Evolutionary conservation across 1,140 invertebrate genomes (phyloP).

Genomic region (Periplaneta americana): DNA sequence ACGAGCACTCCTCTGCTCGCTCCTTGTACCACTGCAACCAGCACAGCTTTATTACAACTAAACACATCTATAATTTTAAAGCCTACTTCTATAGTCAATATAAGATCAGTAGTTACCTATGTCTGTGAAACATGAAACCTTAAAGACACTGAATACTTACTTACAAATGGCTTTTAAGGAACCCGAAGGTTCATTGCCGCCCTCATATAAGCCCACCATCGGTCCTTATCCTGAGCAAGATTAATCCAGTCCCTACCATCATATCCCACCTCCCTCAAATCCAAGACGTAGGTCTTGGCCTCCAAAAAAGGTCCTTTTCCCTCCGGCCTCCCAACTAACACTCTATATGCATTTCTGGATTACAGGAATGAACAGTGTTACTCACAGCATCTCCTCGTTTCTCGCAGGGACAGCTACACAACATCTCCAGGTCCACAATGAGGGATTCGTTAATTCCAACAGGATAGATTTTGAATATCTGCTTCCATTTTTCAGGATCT

Average conservation of each 20-base stretch:
- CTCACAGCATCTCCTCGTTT: conserved; percentile 46
- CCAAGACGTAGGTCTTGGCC: no score
- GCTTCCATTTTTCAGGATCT: conserved; percentile 70
- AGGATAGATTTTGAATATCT: conserved; percentile 83
- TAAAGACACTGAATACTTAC: no score
- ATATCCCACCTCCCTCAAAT: no score
- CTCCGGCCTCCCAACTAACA: no score
- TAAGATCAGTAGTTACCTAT: background rate
- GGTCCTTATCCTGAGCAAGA: no score
- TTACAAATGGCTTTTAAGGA: no score
- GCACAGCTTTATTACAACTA: background rate
- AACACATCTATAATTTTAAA: background rate
- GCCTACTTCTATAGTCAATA: background rate
- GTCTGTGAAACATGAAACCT: background rate
- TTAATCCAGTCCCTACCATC: no score
- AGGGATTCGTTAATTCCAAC: conserved; percentile 87
- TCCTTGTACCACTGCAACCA: conserved; percentile 35
- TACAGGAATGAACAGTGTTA: no score
- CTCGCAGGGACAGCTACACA: conserved; percentile 89
- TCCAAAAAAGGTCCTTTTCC: no score
- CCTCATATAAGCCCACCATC: no score
- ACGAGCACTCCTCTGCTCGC: conserved; percentile 53
- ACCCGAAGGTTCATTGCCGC: no score
- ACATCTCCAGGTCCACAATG: conserved; percentile 76
- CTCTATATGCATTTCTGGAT: no score